Percentiles rank a stretch among this genome's conserved stretches.
phyloP scores from a whole-genome alignment of 2,797 vertebrate species.

The Labroides dimidiatus region DNA sequence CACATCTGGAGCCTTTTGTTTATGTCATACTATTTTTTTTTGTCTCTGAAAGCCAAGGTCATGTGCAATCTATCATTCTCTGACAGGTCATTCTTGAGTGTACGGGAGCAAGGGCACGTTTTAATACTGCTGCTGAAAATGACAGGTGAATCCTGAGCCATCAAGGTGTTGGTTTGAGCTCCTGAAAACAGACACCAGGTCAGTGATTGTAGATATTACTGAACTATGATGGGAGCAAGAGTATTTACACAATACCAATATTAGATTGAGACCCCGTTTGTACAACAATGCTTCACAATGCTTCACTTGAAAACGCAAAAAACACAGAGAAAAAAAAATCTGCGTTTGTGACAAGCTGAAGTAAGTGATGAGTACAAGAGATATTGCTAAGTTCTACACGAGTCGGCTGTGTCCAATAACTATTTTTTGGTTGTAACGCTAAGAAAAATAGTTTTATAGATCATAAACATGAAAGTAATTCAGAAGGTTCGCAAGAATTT shows the following conservation, averaged over 20 bases:
- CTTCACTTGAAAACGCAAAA: too few relatives aligned
- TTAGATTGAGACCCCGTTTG: not conserved
- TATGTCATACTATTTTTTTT: slow-evolving; percentile 22
- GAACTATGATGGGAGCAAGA: not conserved
- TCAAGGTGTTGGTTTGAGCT: slow-evolving; percentile 30
- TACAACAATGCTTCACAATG: too few relatives aligned
- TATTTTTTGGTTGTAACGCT: too few relatives aligned
- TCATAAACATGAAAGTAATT: too few relatives aligned
- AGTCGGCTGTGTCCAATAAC: too few relatives aligned
- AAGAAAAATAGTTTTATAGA: too few relatives aligned
- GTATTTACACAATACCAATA: not conserved
- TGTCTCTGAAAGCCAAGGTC: slow-evolving; percentile 14
- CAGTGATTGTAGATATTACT: not conserved
- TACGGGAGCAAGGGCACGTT: slow-evolving; percentile 8
- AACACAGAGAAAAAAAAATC: too few relatives aligned
- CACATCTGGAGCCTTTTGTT: slow-evolving; percentile 22
- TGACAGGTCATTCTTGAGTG: slow-evolving; percentile 40
- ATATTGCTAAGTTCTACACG: too few relatives aligned
- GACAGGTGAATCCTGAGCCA: slow-evolving; percentile 32
- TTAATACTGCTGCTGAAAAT: slow-evolving; percentile 26
- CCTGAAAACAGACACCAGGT: slow-evolving; percentile 16
- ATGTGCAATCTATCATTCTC: slow-evolving; percentile 24
- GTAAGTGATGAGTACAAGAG: too few relatives aligned
- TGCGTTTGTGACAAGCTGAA: too few relatives aligned
- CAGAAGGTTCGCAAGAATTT: too few relatives aligned